These are phyloP conservation scores for Geodia barretti DNA, from an alignment of 37 sponge, comb jelly and placozoan species.

Conservation along the genomic window DNA sequence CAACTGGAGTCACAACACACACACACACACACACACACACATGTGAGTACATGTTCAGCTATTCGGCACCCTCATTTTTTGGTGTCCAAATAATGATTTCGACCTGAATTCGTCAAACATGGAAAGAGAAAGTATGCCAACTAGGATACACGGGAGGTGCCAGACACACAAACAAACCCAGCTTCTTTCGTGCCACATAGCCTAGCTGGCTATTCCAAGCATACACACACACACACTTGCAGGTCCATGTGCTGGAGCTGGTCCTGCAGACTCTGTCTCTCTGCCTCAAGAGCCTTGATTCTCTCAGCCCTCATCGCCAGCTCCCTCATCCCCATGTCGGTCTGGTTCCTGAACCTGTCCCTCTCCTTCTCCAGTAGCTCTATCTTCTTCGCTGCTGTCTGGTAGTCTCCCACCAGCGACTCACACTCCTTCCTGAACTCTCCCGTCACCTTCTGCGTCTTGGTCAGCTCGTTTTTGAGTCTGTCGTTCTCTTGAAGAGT, in stretches of 20 bases:
- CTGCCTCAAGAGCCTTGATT: conserved; percentile 3
- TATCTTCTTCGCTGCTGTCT: not conserved
- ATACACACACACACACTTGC: conserved; percentile 11
- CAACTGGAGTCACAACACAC: conserved; percentile 29
- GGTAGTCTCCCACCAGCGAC: conserved; percentile 27
- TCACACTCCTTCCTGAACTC: conserved; percentile 41
- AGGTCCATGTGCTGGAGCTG: conserved; percentile 31
- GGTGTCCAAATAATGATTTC: too few species aligned
- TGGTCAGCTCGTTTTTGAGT: not conserved
- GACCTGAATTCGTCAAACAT: too few species aligned
- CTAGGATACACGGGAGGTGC: too few species aligned
- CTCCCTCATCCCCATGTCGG: conserved; percentile 1
- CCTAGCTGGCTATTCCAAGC: too few species aligned
- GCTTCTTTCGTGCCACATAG: too few species aligned
- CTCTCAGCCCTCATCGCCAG: conserved; percentile 7
- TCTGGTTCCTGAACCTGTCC: not conserved
- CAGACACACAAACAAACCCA: too few species aligned
- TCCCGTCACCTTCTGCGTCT: not conserved
- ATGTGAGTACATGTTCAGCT: too few species aligned
- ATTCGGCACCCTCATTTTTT: too few species aligned
- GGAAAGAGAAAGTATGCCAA: too few species aligned
- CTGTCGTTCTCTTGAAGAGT: not conserved
- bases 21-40: not conserved
- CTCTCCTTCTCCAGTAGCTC: not conserved
- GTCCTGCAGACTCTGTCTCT: conserved; percentile 12